These are phyloP conservation scores for Syritta pipiens DNA, from an alignment of 2,888 invertebrate species.

Conservation along the genomic window DNA sequence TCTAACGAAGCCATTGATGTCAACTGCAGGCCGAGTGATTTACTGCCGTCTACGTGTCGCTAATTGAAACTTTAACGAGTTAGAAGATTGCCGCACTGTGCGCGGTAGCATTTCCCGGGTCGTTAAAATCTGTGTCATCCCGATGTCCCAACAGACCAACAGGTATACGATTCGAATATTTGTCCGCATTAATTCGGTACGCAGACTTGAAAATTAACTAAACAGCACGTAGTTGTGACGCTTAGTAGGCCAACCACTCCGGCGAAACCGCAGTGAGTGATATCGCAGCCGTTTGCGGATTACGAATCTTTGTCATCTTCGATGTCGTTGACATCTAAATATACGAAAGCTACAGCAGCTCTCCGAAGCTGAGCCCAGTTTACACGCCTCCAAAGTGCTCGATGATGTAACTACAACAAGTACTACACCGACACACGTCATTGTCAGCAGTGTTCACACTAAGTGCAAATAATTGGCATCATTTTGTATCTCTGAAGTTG, in stretches of 20 bases:
- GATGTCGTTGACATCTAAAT: constrained; percentile 59
- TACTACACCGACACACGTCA: background rate
- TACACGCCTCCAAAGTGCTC: background rate
- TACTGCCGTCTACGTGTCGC: too few relatives aligned
- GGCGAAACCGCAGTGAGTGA: constrained; percentile 29
- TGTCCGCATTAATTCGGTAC: too few relatives aligned
- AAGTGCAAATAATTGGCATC: constrained; percentile 28
- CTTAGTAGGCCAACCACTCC: constrained; percentile 59
- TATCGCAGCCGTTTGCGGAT: constrained; percentile 18
- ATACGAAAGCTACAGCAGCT: constrained; percentile 3
- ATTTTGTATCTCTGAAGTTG: background rate
- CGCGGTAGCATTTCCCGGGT: too few relatives aligned
- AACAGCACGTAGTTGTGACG: background rate
- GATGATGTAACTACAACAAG: background rate
- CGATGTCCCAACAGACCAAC: too few relatives aligned
- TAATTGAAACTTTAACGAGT: too few relatives aligned
- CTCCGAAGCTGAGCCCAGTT: constrained; percentile 4
- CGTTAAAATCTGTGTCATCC: too few relatives aligned
- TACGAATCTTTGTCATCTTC: constrained; percentile 30
- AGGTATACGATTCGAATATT: too few relatives aligned
- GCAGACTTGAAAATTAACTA: background rate
- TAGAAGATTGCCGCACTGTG: too few relatives aligned
- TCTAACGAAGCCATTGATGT: too few relatives aligned
- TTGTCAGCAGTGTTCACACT: background rate
- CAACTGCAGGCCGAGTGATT: too few relatives aligned